Evolutionary conservation across 2,113 vertebrate genomes (phyloP).

Genomic region (Poecilia latipinna): DNA sequence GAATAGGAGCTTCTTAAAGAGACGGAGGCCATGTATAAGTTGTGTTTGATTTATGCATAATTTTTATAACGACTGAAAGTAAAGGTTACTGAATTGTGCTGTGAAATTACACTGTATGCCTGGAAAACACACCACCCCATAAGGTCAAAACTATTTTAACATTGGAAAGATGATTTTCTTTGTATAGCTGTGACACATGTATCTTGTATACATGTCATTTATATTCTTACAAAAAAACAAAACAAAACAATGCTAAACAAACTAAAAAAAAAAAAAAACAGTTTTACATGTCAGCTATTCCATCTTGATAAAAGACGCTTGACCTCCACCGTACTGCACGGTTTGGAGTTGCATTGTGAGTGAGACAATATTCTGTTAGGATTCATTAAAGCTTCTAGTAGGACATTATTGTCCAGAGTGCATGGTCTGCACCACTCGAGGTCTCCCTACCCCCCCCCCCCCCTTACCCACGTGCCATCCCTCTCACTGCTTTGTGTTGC

Average conservation of each 20-base stretch:
- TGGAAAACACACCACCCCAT: too few relatives aligned
- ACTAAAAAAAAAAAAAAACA: neutral
- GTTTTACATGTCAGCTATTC: slow-evolving; percentile 8
- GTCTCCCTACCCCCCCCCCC: slow-evolving; percentile 14
- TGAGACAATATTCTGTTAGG: slow-evolving; percentile 73
- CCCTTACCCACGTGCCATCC: slow-evolving; percentile 34
- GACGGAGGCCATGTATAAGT: too few relatives aligned
- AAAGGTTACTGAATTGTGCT: too few relatives aligned
- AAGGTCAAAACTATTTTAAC: slow-evolving; percentile 10
- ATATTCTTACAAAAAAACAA: neutral
- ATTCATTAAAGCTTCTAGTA: slow-evolving; percentile 64
- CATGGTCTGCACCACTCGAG: slow-evolving; percentile 40
- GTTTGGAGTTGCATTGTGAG: slow-evolving; percentile 44
- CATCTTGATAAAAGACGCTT: slow-evolving; percentile 46
- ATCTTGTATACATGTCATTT: too few relatives aligned
- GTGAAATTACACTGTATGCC: too few relatives aligned
- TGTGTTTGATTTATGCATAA: too few relatives aligned
- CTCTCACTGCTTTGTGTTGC: slow-evolving; percentile 28
- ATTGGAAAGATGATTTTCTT: too few relatives aligned
- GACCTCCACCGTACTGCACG: slow-evolving; percentile 44
- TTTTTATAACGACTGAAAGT: too few relatives aligned
- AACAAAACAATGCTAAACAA: neutral
- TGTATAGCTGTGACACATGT: too few relatives aligned
- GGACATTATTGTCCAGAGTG: slow-evolving; percentile 52
- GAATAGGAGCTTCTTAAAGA: too few relatives aligned